Conservation (phyloP, 2,113 vertebrate species). For the Bubo blakistoni region DNA sequence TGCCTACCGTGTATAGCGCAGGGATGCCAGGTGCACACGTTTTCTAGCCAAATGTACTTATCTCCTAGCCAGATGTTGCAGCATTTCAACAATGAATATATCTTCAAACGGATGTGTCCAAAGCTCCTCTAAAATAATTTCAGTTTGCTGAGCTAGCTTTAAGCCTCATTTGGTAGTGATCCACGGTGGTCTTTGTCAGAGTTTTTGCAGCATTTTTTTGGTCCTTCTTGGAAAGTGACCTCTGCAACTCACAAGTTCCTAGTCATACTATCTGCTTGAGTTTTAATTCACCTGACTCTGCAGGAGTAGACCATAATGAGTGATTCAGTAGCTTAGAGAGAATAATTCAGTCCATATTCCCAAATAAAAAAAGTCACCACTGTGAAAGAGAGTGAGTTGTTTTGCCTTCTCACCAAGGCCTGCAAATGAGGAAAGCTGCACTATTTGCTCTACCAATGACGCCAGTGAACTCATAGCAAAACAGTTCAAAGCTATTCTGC, state of each 20-base stretch:
- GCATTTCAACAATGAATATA: rapidly evolving
- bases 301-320: not conserved
- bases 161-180: not conserved
- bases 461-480: not conserved
- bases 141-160: not conserved
- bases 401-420: not conserved
- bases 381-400: not conserved
- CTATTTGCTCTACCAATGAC: not conserved
- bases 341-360: not conserved
- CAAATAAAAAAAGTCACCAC: not conserved
- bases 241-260: not conserved
- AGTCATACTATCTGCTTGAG: not conserved
- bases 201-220: not conserved
- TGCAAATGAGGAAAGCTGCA: not conserved
- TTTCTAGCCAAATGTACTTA: not conserved
- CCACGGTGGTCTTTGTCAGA: not conserved
- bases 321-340: not conserved
- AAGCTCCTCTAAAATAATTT: not conserved
- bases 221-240: not conserved
- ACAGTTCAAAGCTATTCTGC: not conserved
- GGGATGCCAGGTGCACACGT: rapidly evolving
- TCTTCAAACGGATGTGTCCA: not conserved
- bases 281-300: not conserved
- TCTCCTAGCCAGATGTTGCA: not conserved
- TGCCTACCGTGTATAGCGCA: not conserved